Evolutionary conservation across 2,888 invertebrate genomes (phyloP).

Genomic region (Drosophila suboccidentalis): DNA sequence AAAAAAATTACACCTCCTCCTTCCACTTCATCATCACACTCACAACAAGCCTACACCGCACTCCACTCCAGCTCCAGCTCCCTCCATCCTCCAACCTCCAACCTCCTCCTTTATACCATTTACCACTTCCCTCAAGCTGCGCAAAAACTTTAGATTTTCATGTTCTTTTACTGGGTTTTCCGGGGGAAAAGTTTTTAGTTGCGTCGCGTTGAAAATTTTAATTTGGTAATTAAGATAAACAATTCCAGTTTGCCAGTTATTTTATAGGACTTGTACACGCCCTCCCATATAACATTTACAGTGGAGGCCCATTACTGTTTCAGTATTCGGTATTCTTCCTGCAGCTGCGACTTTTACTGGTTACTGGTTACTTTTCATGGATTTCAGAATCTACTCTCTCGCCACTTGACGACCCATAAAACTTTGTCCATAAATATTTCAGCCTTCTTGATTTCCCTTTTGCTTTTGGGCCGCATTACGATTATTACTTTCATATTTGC

Average conservation of each 20-base stretch:
- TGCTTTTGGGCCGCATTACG: constrained; percentile 9
- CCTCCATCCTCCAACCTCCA: background rate
- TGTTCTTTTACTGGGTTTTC: constrained; percentile 39
- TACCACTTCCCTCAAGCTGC: background rate
- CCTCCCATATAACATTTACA: constrained; percentile 11
- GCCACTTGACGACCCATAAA: constrained; percentile 56
- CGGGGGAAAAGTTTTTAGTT: constrained; percentile 59
- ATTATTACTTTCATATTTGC: constrained; percentile 57
- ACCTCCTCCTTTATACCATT: background rate
- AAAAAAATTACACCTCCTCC: constrained; percentile 29
- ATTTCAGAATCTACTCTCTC: constrained; percentile 2
- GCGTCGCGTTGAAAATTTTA: constrained; percentile 73
- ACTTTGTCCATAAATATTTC: constrained; percentile 70
- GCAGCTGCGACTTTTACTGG: constrained; percentile 14
- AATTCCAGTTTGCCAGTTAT: constrained; percentile 74
- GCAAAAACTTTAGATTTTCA: constrained; percentile 52
- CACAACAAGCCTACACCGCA: constrained; percentile 26
- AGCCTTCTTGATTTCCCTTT: background rate
- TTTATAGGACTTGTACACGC: constrained; percentile 45
- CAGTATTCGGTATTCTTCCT: background rate
- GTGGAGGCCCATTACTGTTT: constrained; percentile 6
- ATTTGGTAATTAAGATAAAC: constrained; percentile 83
- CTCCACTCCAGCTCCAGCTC: background rate
- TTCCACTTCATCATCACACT: constrained; percentile 18
- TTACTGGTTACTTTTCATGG: constrained; percentile 2